A percentile compares a stretch with the other conserved stretches of the same genome.
These are phyloP conservation scores for Deroptyus accipitrinus DNA, from an alignment of 2,113 vertebrate species.

Conservation along the genomic window DNA sequence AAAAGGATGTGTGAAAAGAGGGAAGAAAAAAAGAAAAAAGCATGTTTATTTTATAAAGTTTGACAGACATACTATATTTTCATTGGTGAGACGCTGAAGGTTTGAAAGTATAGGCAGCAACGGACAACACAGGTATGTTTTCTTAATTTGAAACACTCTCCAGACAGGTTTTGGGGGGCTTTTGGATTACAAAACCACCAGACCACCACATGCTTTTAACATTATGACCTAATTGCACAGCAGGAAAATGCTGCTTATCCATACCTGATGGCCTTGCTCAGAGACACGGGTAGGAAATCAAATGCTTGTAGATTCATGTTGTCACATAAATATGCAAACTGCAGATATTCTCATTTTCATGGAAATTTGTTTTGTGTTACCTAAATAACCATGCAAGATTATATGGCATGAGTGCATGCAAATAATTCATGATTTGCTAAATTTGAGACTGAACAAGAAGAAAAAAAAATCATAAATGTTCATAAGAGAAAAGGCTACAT, in stretches of 20 bases:
- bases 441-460: background rate
- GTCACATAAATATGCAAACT: background rate
- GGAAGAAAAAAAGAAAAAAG: background rate
- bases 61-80: background rate
- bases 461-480: background rate
- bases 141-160: background rate
- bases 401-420: background rate
- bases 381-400: background rate
- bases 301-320: background rate
- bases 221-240: background rate
- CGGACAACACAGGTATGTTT: background rate
- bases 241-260: background rate
- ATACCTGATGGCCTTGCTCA: background rate
- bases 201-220: background rate
- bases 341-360: background rate
- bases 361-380: background rate
- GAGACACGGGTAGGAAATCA: background rate
- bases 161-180: background rate
- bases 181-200: background rate
- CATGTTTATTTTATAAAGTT: background rate
- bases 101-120: background rate
- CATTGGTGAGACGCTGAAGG: background rate
- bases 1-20: background rate
- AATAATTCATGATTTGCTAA: background rate
- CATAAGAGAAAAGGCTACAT: background rate